Evolutionary conservation across 2,113 vertebrate species (phyloP).

Genomic region (Mirounga angustirostris): DNA sequence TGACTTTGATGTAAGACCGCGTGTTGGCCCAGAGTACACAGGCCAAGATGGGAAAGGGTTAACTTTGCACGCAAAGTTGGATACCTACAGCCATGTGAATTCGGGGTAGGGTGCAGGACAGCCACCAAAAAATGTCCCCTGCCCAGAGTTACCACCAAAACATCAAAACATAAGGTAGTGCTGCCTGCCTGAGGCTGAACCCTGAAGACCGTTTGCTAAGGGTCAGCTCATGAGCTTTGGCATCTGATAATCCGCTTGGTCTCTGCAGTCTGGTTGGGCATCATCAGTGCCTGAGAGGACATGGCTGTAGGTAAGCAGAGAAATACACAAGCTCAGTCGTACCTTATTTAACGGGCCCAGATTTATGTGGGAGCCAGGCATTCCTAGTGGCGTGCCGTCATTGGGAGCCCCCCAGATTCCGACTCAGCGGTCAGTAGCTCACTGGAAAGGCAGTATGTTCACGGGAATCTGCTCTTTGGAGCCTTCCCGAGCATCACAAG

Average conservation of each 20-base stretch:
- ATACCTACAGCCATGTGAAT: background rate
- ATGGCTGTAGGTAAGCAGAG: fast-evolving
- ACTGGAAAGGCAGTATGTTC: fast-evolving
- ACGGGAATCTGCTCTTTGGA: background rate
- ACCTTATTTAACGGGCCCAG: fast-evolving
- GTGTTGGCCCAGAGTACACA: background rate
- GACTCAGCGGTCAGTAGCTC: fast-evolving
- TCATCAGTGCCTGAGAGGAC: background rate
- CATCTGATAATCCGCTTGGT: fast-evolving
- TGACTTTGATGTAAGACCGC: background rate
- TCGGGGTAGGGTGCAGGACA: background rate
- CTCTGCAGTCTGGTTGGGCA: fast-evolving
- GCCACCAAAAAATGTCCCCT: background rate
- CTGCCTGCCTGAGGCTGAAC: background rate
- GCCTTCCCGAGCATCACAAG: background rate
- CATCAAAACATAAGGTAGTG: fast-evolving
- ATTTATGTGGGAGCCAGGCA: fast-evolving
- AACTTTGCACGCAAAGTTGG: fast-evolving
- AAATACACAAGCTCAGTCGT: fast-evolving
- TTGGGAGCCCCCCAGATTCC: fast-evolving
- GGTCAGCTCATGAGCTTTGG: fast-evolving
- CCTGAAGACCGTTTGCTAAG: background rate
- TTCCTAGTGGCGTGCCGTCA: fast-evolving
- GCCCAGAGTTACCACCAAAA: background rate
- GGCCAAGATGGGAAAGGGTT: background rate